Evolutionary conservation across 2,113 vertebrate species (phyloP), one percentile per base, ranked within the genome.

Genomic region (Picathartes gymnocephalus): DNA sequence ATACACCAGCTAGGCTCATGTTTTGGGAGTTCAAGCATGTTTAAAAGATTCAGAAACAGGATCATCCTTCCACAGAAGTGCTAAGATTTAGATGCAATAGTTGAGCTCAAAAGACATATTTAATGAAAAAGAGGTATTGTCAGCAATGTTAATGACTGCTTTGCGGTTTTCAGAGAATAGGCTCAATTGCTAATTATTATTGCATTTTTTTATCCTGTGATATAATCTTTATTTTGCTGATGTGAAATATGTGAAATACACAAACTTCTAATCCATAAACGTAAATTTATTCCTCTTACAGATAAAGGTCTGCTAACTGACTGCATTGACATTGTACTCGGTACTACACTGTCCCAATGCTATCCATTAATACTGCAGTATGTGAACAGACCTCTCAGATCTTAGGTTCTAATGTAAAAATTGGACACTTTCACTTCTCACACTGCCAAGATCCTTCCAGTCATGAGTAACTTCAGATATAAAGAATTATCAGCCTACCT

Each of bases 381-480:
- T 24, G 20, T 53, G 69, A 72, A 88, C 0, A 61, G 15, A 83
- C 45, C 6, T 53, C 35, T 44, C 35, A 25, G 28, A 81, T 64
- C 40, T 78, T 77, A 15, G 3, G 23, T 71, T 92, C 56, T 94
- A 96, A 94, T 89, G 87, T 11, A 96, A 84, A 89, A 95, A 81
- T 68, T 92, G 92, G 89, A 94, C 73, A 78, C 44, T 78, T 91
- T 8, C 65, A 64, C 33, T 91, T 74, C 44, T 39, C 77, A 47
- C 35, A 25, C 51, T 92, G 87, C 84, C 92, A 96, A 96, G 44
- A 86, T 64, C 27, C 47, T 92, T 91, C 84, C 64, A 81, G 60
- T 47, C 73, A 92, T 24, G 13, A 89, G 44, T 35, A 92, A 71
- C 12, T 86, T 77, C 40, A 83, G 40, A 60, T 57, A 80, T 23